A percentile compares a stretch with the other conserved stretches of the same genome.
Evolutionary conservation across 2,113 vertebrate genomes (phyloP).

Genomic region (Ictalurus furcatus): DNA sequence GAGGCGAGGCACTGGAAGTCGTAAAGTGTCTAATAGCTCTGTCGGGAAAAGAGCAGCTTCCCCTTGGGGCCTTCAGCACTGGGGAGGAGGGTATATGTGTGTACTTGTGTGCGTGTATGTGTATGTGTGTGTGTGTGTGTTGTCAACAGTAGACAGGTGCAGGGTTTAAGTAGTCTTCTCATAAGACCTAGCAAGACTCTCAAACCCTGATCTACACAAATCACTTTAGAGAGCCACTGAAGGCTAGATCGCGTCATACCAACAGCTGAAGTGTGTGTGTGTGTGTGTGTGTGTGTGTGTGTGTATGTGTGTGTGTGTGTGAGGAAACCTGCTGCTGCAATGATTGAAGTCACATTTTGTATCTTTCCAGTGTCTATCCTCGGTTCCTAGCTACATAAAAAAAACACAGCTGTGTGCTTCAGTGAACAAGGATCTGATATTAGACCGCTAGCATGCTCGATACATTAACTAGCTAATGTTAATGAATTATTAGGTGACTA

Average conservation of each 20-base stretch:
- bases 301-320: neutral
- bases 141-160: constrained; percentile 48
- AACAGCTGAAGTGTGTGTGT: constrained; percentile 21
- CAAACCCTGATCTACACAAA: constrained; percentile 21
- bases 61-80: constrained; percentile 34
- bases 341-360: neutral
- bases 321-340: neutral
- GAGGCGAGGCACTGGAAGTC: constrained; percentile 61
- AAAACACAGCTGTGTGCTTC: neutral
- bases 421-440: neutral
- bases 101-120: constrained; percentile 3
- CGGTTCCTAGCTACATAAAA: neutral
- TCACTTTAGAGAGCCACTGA: constrained; percentile 5
- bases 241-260: neutral
- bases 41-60: constrained; percentile 61
- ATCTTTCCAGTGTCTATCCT: neutral
- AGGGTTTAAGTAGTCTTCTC: constrained; percentile 33
- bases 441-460: neutral
- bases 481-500: no score
- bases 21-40: constrained; percentile 69
- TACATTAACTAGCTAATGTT: no score
- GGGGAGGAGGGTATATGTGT: neutral
- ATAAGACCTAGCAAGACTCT: constrained; percentile 7
- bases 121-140: constrained; percentile 34
- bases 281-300: neutral